Evolutionary conservation across 2,888 invertebrate species (phyloP).

Genomic region (Ashinkailepas kermadecensis): DNA sequence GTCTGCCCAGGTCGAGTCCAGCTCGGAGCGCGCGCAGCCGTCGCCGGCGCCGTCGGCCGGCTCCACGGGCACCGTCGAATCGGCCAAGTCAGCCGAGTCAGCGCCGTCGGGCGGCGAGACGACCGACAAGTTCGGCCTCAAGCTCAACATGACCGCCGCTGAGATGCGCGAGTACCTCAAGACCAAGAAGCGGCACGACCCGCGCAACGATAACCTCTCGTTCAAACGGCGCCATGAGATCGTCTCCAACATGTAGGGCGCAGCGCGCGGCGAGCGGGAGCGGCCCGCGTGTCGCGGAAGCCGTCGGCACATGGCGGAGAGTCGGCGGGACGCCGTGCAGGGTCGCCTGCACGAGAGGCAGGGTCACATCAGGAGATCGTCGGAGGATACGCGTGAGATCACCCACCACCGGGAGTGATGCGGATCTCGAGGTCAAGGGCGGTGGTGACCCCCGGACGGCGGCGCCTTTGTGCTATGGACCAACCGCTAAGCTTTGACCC

Average conservation of each 20-base stretch:
- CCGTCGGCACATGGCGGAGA: not conserved
- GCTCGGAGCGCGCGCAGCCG: slow-evolving; percentile 29
- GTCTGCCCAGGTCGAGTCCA: slow-evolving; percentile 20
- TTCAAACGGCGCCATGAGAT: slow-evolving; percentile 89
- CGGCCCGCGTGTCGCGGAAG: not conserved
- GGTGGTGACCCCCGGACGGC: no score
- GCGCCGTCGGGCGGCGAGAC: not conserved
- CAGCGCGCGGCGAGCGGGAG: not conserved
- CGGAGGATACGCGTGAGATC: no score
- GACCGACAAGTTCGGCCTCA: slow-evolving; percentile 45
- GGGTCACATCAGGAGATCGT: no score
- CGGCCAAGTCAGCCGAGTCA: slow-evolving; percentile 24
- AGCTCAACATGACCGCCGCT: slow-evolving; percentile 84
- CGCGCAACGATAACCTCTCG: slow-evolving; percentile 82
- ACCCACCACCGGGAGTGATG: no score
- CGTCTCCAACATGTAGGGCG: slow-evolving; percentile 74
- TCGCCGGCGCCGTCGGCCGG: slow-evolving; percentile 36
- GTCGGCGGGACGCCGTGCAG: no score
- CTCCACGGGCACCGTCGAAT: slow-evolving; percentile 32
- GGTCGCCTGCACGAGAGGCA: no score
- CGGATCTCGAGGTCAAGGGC: no score
- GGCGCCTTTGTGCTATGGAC: no score
- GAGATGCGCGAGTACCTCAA: slow-evolving; percentile 80
- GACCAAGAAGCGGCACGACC: slow-evolving; percentile 78
- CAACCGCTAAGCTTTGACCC: no score